A percentile compares a stretch with the other conserved stretches of the same genome.
phyloP scores from a whole-genome alignment of 2,888 invertebrate species.

The Pollenia griseotomentosa region DNA sequence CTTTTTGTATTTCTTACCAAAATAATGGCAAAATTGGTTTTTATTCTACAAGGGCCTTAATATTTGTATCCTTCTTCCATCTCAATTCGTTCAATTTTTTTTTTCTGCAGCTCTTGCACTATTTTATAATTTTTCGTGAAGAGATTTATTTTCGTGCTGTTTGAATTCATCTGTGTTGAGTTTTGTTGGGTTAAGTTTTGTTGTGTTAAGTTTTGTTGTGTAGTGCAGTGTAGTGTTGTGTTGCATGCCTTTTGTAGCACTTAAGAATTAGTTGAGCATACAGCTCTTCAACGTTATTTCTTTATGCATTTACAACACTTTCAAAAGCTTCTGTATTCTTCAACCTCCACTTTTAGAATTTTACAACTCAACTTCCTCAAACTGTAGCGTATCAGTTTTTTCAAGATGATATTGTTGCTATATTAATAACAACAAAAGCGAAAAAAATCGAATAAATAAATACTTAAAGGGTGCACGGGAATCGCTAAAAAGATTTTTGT shows the following conservation, averaged over 20 bases:
- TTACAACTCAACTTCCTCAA: slow-evolving; percentile 36
- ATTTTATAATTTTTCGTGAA: slow-evolving; percentile 4
- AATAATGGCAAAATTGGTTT: too few species aligned
- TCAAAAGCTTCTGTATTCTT: slow-evolving; percentile 43
- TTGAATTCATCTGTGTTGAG: slow-evolving; percentile 20
- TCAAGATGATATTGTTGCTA: slow-evolving; percentile 66
- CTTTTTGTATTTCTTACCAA: background rate
- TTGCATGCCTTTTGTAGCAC: slow-evolving; percentile 60
- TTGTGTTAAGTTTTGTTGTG: slow-evolving; percentile 9
- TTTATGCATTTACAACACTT: slow-evolving; percentile 30
- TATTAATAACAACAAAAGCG: slow-evolving; percentile 61
- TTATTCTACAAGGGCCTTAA: background rate
- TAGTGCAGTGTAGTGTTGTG: slow-evolving; percentile 13
- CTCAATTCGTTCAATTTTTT: background rate
- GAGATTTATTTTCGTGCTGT: slow-evolving; percentile 3
- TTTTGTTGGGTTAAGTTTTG: slow-evolving; percentile 3
- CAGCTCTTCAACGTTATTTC: slow-evolving; percentile 54
- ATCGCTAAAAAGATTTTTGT: slow-evolving; percentile 3
- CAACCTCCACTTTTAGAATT: slow-evolving; percentile 31
- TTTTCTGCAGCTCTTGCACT: background rate
- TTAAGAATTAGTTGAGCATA: slow-evolving; percentile 67
- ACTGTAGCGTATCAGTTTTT: slow-evolving; percentile 42
- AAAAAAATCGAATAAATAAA: slow-evolving; percentile 25
- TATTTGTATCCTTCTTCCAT: background rate
- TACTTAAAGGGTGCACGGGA: slow-evolving; percentile 32